Evolutionary conservation across 2,113 vertebrate species (phyloP).

Genomic region (Cynocephalus volans): DNA sequence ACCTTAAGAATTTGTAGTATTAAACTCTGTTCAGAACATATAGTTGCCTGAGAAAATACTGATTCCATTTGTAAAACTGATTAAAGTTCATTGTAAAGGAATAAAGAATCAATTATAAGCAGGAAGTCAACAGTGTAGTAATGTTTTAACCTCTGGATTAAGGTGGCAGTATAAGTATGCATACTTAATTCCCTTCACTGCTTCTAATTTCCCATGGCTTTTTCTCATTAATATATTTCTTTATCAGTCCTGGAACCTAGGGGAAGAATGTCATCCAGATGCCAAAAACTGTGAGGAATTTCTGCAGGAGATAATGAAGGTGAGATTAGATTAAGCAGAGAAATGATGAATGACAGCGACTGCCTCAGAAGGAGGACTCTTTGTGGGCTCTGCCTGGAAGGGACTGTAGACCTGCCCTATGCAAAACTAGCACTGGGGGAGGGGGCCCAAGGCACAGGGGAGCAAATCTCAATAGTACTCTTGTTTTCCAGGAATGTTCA

Average conservation of each 20-base stretch:
- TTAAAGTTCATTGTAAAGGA: slow-evolving; percentile 17
- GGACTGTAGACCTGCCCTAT: background rate
- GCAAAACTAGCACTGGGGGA: background rate
- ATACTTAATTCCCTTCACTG: background rate
- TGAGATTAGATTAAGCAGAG: background rate
- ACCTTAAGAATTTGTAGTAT: background rate
- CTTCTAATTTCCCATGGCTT: slow-evolving; percentile 42
- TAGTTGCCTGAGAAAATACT: slow-evolving; percentile 3
- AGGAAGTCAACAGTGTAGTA: background rate
- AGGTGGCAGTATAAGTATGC: background rate
- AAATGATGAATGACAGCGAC: background rate
- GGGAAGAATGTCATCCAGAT: background rate
- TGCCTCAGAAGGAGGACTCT: background rate
- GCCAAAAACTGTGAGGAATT: background rate
- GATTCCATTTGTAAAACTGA: slow-evolving; percentile 21
- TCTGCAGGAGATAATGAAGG: background rate
- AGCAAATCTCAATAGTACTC: background rate
- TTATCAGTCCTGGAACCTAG: background rate
- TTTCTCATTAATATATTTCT: background rate
- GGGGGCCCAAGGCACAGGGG: background rate
- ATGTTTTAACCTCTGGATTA: background rate
- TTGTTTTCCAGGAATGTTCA: background rate
- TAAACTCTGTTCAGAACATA: slow-evolving; percentile 40
- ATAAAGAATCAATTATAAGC: background rate
- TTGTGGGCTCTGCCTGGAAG: background rate